Conservation (phyloP, 2,888 invertebrate genomes). For the Creontiades dilutus region DNA sequence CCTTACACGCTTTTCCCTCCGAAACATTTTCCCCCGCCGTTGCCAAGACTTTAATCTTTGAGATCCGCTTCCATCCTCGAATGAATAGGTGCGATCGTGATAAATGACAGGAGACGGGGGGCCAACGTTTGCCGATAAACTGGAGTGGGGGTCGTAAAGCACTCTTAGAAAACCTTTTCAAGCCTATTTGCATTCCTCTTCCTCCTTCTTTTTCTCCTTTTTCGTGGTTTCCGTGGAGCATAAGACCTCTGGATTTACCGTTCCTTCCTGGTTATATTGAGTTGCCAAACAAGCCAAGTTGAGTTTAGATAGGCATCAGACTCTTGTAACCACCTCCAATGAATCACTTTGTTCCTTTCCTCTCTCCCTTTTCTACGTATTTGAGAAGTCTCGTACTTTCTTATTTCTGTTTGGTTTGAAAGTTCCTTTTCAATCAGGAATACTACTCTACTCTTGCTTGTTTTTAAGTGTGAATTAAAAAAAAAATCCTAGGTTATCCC, state of each 20-base stretch:
- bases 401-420: too few species aligned
- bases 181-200: constrained; percentile 36
- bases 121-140: constrained; percentile 36
- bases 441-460: too few species aligned
- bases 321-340: constrained; percentile 19
- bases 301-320: background rate
- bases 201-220: background rate
- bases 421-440: too few species aligned
- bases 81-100: constrained; percentile 60
- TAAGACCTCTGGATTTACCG: constrained; percentile 18
- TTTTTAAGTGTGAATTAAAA: too few species aligned
- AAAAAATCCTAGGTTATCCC: too few species aligned
- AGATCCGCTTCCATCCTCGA: constrained; percentile 23
- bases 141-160: constrained; percentile 28
- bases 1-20: constrained; percentile 13
- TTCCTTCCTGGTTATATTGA: constrained; percentile 2
- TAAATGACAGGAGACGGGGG: constrained; percentile 36
- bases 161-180: constrained; percentile 39
- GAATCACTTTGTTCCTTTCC: constrained; percentile 25
- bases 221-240: background rate
- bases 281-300: background rate
- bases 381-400: too few species aligned
- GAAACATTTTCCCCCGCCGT: constrained; percentile 28
- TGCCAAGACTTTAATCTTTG: constrained; percentile 39
- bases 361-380: background rate